Base-by-base conservation (phyloP, 2,797 vertebrate genomes). In the Sebastes melanostomus region DNA sequence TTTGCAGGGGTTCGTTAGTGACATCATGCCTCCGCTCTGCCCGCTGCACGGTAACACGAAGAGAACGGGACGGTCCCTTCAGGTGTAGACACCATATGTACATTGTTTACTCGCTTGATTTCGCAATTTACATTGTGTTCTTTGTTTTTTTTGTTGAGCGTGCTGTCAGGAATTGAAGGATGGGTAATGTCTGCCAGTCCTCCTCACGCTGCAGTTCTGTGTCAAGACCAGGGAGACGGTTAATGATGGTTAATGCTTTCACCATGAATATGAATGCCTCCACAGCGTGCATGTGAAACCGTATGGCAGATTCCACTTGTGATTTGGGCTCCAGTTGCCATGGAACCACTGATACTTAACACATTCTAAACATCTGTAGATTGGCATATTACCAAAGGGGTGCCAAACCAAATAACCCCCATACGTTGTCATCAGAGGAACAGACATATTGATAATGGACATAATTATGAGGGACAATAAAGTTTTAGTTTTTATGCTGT, bases 1-100 rank as follows among this genome's bases (percentile, higher is more conserved):
- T 97, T 97, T 96, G 95, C 95, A 91, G 96, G 42, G 95, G 88
- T 96, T 98, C 96, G 96, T 98, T 97, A 97, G 95, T 96, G 96
- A 96, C 96, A 97, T 97, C 97, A 96, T 94, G 95, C 95, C 95
- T 95, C 93, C 95, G 89, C 95, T 95, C 95, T 95, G 95, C 96
- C 94, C 46, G 18, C 18, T 91, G 94, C 95, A 80, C 32, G 27
- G 18, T 66, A 79, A 75, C 74, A 52, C 24, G 1, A 94, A 90
- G 91, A 94, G 95, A 82, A 94, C 90, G 87, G 94, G 94, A 90
- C 91, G 95, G 93, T 94, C 95, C 95, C 96, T 97, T 96, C 96
- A 96, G 96, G 96, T 96, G 95, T 94, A 95, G 93, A 94, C 94
- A 95, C 95, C 96, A 94, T 96, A 94, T 95, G 96, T 96, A 96